Evolutionary conservation across 2,113 vertebrate genomes (phyloP), one percentile per base, ranked within the genome.

Genomic region (Nematolebias whitei): DNA sequence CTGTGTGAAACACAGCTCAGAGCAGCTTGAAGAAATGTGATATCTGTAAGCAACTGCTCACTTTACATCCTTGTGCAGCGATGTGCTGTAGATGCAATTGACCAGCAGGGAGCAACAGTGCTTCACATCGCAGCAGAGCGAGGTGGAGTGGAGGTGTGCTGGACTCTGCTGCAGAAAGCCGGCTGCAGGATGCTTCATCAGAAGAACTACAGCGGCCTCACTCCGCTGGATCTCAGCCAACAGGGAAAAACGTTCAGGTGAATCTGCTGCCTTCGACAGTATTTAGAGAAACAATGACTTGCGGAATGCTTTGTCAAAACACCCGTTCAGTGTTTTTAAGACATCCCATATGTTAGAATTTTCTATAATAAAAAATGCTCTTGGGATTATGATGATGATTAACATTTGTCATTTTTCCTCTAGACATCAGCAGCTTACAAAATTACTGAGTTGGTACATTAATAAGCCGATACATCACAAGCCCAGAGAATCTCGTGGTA

Each of bases 351-450:
- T n/a, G 11, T 67, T 63, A 22, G 19, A 60, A 44, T 66, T 76
- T 58, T 16, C 43, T 47, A 5, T 35, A 69, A 29, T 66, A 43
- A 2, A 29, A 56, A 14, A 53, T 64, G 63, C 68, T 79, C 63
- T 39, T 63, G 63, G 63, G 80, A 61, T 75, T 20, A n/a, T 74
- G 50, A 52, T 74, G 63, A 68, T 78, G 71, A 79, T 86, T 75
- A 65, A 65, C 55, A 71, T 29, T 50, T 68, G 58, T 69, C 7
- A 76, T 77, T 83, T 82, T 73, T 68, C 76, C 85, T 83, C 69
- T 52, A 94, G 93, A 84, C 93, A 94, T 88, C 86, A 92, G 80
- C 90, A 94, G 71, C 90, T 94, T 47, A 87, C 79, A 55, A 92
- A 90, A 81, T 82, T 94, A 69, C 84, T 94, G 79, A 82, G 39